These are phyloP conservation scores for Acromyrmex echinatior DNA, from an alignment of 1,140 invertebrate genomes.

Conservation along the genomic window DNA sequence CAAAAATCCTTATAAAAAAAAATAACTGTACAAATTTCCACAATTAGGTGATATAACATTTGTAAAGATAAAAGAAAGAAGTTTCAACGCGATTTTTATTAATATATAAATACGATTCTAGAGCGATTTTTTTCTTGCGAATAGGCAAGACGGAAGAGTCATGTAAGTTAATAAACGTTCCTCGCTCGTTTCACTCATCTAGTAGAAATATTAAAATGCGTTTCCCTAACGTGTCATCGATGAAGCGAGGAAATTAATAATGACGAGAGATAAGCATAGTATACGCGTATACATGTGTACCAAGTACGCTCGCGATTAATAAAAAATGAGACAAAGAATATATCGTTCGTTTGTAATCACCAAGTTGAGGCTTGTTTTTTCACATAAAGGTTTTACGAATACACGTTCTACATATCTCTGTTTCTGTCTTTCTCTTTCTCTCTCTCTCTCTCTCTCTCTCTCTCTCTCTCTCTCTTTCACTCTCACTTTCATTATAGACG, in stretches of 20 bases:
- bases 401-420: conserved; percentile 80
- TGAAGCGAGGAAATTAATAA: conserved; percentile 16
- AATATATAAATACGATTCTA: conserved; percentile 76
- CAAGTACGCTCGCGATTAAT: conserved; percentile 48
- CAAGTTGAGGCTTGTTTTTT: conserved; percentile 73
- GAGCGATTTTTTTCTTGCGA: conserved; percentile 39
- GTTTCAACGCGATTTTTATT: conserved; percentile 80
- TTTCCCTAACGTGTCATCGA: conserved; percentile 31
- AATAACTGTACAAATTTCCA: conserved; percentile 83
- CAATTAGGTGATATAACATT: conserved; percentile 80
- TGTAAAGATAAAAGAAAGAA: conserved; percentile 79
- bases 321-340: conserved; percentile 45
- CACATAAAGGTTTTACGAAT: conserved; percentile 75
- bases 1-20: conserved; percentile 76
- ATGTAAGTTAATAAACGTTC: conserved; percentile 26
- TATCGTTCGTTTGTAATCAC: conserved; percentile 58
- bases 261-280: conserved; percentile 17
- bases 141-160: conserved; percentile 7
- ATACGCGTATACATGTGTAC: conserved; percentile 52
- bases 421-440: conserved; percentile 67
- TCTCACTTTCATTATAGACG: conserved; percentile 71
- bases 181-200: conserved; percentile 43
- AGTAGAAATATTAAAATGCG: conserved; percentile 33
- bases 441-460: conserved; percentile 67
- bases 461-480: background rate